Conservation (phyloP, 2,888 invertebrate species). For the Geotrupes spiniger region DNA sequence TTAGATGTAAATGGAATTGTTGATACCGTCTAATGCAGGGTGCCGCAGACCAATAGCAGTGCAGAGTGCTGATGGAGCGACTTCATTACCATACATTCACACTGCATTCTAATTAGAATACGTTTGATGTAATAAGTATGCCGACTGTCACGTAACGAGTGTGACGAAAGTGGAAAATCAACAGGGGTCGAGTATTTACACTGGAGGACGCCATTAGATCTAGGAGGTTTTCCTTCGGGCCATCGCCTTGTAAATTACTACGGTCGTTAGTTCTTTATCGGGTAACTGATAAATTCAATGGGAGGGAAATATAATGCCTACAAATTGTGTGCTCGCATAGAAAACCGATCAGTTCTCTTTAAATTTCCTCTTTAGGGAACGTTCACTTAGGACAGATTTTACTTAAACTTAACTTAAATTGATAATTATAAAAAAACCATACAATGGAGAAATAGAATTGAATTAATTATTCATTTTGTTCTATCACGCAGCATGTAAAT, state of each 20-base stretch:
- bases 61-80: constrained; percentile 27
- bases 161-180: constrained; percentile 11
- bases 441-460: too few relatives aligned
- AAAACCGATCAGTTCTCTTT: too few relatives aligned
- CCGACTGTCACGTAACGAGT: constrained; percentile 20
- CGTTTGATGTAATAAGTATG: constrained; percentile 28
- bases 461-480: too few relatives aligned
- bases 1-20: constrained; percentile 30
- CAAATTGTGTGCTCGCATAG: not conserved
- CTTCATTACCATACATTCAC: constrained; percentile 29
- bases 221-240: constrained; percentile 10
- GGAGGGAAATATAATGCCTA: constrained; percentile 2
- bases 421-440: too few relatives aligned
- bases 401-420: too few relatives aligned
- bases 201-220: constrained; percentile 14
- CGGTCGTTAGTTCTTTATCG: constrained; percentile 16
- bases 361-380: too few relatives aligned
- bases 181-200: constrained; percentile 16
- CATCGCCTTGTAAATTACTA: constrained; percentile 12
- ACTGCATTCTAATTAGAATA: constrained; percentile 28
- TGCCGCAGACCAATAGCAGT: constrained; percentile 26
- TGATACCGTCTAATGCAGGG: constrained; percentile 27
- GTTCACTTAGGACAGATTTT: too few relatives aligned
- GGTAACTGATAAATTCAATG: constrained; percentile 7
- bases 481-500: too few relatives aligned